Conservation (phyloP, 2,797 vertebrate genomes). For the Molossus alvarezi region DNA sequence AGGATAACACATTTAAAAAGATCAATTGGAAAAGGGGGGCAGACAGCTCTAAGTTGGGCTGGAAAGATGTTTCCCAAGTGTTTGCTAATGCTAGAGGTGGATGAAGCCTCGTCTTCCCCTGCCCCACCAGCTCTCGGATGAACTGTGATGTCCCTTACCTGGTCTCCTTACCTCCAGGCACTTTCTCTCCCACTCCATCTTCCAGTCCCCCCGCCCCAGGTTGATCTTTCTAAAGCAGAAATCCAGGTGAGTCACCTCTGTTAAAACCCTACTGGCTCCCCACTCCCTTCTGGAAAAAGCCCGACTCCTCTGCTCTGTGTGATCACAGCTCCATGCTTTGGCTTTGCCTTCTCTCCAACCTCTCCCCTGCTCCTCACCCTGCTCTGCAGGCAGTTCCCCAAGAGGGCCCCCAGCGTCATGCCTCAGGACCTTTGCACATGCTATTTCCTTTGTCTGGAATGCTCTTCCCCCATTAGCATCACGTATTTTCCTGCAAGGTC, state of each 20-base stretch:
- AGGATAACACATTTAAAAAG: constrained; percentile 53
- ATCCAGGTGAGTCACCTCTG: not conserved
- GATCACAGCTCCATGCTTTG: not conserved
- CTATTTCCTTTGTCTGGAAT: not conserved
- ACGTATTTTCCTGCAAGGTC: not conserved
- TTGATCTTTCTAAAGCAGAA: not conserved
- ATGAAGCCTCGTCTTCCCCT: not conserved
- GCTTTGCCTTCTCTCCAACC: not conserved
- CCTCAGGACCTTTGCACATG: constrained; percentile 20
- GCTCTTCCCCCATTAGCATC: not conserved
- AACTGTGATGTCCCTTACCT: not conserved
- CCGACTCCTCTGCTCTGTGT: not conserved
- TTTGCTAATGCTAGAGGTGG: not conserved
- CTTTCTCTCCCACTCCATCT: not conserved
- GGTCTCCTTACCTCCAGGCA: too few relatives aligned
- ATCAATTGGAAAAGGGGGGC: not conserved
- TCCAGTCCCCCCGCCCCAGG: too few relatives aligned
- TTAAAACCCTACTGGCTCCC: not conserved
- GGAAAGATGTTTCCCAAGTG: not conserved
- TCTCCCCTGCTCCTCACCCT: not conserved
- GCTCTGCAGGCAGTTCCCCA: accelerated
- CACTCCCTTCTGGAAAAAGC: not conserved
- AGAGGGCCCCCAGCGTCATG: not conserved
- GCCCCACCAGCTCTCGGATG: not conserved
- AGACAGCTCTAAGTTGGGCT: not conserved